A percentile compares a stretch with the other conserved stretches of the same genome.
These are phyloP conservation scores for Salarias fasciatus DNA, from an alignment of 2,797 vertebrate species.

Conservation along the genomic window DNA sequence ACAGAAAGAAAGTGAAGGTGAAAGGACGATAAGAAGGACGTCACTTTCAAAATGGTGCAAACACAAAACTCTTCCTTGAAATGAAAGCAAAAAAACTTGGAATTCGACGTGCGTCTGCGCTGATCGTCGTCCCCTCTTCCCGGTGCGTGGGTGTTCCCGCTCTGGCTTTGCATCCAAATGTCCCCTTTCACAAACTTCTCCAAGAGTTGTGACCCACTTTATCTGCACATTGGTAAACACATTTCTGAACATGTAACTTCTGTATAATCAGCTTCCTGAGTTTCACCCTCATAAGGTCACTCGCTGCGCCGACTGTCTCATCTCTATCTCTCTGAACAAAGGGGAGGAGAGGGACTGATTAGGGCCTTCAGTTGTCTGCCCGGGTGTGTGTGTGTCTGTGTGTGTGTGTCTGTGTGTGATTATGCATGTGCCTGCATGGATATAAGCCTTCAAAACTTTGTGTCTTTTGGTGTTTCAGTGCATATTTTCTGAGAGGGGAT, in stretches of 20 bases:
- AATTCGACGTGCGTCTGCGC: too few species aligned
- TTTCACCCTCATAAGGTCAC: constrained; percentile 68
- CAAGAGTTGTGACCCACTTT: constrained; percentile 74
- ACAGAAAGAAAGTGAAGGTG: too few species aligned
- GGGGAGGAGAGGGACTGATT: constrained; percentile 67
- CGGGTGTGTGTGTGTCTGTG: not conserved
- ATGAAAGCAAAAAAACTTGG: too few species aligned
- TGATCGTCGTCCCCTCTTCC: too few species aligned
- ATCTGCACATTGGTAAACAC: constrained; percentile 71
- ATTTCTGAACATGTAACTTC: constrained; percentile 68
- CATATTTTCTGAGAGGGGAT: not conserved
- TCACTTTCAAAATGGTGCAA: too few species aligned
- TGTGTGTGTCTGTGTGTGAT: not conserved
- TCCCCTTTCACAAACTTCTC: constrained; percentile 53
- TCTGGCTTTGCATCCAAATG: constrained; percentile 36
- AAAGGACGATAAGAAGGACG: too few species aligned
- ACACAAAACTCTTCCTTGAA: too few species aligned
- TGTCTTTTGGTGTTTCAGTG: constrained; percentile 19
- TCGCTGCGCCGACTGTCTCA: constrained; percentile 56
- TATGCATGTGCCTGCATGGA: constrained; percentile 16
- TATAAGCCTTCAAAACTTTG: constrained; percentile 57
- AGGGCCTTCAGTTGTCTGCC: constrained; percentile 37
- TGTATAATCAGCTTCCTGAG: constrained; percentile 68
- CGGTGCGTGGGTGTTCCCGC: too few species aligned
- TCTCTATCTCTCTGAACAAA: constrained; percentile 69